Evolutionary conservation across 2,888 invertebrate species (phyloP).

Genomic region (Pristionchus japonicus): DNA sequence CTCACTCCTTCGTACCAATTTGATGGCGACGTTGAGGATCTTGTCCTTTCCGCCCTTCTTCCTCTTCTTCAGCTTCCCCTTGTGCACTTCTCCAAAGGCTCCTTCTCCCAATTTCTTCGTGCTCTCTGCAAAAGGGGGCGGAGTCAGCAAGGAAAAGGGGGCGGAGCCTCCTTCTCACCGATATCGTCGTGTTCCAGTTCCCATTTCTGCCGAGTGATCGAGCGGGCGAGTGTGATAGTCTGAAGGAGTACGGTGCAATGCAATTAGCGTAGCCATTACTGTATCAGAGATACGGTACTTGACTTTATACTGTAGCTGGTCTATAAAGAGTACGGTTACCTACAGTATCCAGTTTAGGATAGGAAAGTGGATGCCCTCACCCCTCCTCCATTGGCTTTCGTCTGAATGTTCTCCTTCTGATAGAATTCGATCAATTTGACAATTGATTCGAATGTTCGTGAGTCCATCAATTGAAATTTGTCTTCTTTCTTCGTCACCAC

Average conservation of each 20-base stretch:
- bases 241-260: background rate
- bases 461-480: background rate
- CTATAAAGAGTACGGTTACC: no score
- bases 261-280: background rate
- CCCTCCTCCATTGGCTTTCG: background rate
- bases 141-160: background rate
- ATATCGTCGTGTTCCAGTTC: constrained; percentile 36
- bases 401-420: background rate
- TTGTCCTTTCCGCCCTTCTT: constrained; percentile 14
- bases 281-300: background rate
- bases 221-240: background rate
- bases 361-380: no score
- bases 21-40: constrained; percentile 13
- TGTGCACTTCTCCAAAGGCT: constrained; percentile 44
- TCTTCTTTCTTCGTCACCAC: background rate
- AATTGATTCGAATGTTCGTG: background rate
- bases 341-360: background rate
- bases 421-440: constrained; percentile 23
- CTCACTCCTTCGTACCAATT: background rate
- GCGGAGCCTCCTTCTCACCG: background rate
- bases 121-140: constrained; percentile 4
- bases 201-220: constrained; percentile 36
- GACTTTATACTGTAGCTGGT: no score
- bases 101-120: constrained; percentile 45
- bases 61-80: constrained; percentile 7